Evolutionary conservation across 2,113 vertebrate species (phyloP).

Genomic region (Oenanthe oenanthe): DNA sequence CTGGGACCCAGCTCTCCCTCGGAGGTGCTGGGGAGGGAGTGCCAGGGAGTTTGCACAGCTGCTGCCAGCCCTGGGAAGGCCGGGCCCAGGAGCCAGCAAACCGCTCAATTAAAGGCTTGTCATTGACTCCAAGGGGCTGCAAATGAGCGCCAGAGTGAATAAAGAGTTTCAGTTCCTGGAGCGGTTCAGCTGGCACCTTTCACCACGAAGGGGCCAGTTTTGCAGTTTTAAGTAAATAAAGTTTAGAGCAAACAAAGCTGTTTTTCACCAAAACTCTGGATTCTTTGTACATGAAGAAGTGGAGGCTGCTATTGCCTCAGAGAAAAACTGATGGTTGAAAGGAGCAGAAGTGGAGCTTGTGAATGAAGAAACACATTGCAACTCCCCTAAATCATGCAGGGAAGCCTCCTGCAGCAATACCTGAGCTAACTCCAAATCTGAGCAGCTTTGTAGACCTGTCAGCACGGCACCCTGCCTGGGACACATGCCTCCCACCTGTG

Average conservation of each 20-base stretch:
- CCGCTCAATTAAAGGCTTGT: conserved; percentile 57
- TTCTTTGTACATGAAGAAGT: conserved; percentile 44
- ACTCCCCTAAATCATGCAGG: background rate
- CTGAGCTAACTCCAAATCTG: background rate
- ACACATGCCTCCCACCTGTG: background rate
- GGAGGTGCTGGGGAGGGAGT: background rate
- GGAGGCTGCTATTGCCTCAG: conserved; percentile 14
- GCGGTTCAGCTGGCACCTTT: conserved; percentile 57
- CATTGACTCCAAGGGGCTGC: conserved; percentile 33
- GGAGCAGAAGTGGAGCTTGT: background rate
- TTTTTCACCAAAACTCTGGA: conserved; percentile 54
- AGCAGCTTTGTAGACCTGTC: background rate
- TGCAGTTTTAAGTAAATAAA: conserved; percentile 55
- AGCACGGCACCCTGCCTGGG: background rate
- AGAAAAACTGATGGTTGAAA: conserved; percentile 12
- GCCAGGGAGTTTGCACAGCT: conserved; percentile 58
- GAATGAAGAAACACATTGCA: background rate
- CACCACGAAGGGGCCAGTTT: conserved; percentile 42
- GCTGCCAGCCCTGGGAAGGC: background rate
- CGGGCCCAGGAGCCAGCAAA: conserved; percentile 25
- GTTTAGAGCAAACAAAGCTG: conserved; percentile 54
- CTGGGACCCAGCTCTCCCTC: background rate
- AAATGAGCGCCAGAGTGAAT: conserved; percentile 23
- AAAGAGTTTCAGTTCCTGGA: conserved; percentile 64
- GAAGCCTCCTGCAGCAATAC: background rate